These are phyloP conservation scores for Odontothrips loti DNA, from an alignment of 2,888 invertebrate genomes.

Conservation along the genomic window DNA sequence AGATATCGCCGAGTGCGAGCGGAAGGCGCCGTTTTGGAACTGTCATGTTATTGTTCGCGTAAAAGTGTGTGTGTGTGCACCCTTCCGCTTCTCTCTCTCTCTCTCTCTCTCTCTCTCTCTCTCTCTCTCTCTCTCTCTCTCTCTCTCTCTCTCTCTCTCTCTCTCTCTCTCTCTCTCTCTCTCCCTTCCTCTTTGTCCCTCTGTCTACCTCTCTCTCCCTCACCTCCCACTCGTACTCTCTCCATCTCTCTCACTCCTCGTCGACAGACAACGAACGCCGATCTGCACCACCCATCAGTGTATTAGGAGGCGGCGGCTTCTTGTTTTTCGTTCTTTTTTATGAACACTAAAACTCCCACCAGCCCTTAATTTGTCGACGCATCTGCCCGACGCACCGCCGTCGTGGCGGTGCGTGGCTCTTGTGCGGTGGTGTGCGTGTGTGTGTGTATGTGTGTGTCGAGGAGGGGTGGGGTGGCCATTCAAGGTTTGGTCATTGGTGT, in stretches of 20 bases:
- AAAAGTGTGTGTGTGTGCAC: no score
- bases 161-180: slow-evolving; percentile 27
- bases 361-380: background rate
- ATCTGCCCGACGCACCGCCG: no score
- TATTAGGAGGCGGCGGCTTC: background rate
- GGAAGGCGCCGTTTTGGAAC: background rate
- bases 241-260: background rate
- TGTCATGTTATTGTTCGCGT: no score
- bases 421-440: no score
- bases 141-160: slow-evolving; percentile 26
- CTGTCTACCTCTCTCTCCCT: slow-evolving; percentile 22
- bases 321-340: background rate
- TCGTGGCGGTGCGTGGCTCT: no score
- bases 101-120: background rate
- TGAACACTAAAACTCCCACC: background rate
- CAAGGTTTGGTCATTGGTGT: no score
- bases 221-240: background rate
- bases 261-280: background rate
- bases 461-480: no score
- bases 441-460: no score
- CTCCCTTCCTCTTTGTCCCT: background rate
- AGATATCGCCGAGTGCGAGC: background rate
- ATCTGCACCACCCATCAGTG: background rate
- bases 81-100: background rate
- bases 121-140: background rate